phyloP scores from a whole-genome alignment of 2,113 vertebrate species.

The Ophiodon elongatus region DNA sequence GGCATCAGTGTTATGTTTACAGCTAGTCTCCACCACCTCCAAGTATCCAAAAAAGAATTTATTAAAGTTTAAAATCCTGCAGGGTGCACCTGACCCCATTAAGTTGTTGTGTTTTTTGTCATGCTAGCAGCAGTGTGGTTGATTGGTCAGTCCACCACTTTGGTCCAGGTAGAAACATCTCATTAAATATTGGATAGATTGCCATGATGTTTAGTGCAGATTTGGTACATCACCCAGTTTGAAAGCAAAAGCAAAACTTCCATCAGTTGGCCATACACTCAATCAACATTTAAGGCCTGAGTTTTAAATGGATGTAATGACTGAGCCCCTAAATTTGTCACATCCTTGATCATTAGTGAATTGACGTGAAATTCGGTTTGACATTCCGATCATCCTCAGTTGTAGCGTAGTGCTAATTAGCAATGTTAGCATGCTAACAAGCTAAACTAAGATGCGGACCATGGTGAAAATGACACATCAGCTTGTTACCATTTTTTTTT shows the following conservation, averaged over 20 bases:
- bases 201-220: neutral
- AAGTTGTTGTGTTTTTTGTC: neutral
- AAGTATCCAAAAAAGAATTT: too few relatives aligned
- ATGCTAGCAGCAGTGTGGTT: neutral
- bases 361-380: neutral
- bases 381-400: neutral
- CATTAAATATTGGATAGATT: neutral
- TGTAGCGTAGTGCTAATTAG: neutral
- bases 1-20: too few relatives aligned
- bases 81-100: too few relatives aligned
- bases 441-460: neutral
- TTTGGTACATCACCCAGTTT: neutral
- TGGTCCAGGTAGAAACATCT: neutral
- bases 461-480: neutral
- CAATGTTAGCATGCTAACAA: neutral
- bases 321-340: too few relatives aligned
- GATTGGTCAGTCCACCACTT: neutral
- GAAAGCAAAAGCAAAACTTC: too few relatives aligned
- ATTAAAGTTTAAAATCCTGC: too few relatives aligned
- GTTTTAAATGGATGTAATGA: too few relatives aligned
- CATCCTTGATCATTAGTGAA: neutral
- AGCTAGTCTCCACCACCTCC: too few relatives aligned
- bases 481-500: neutral
- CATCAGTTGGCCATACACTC: neutral
- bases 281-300: neutral